Base-by-base conservation (phyloP, 1,140 invertebrate species). In the Caenorhabditis inopinata region DNA sequence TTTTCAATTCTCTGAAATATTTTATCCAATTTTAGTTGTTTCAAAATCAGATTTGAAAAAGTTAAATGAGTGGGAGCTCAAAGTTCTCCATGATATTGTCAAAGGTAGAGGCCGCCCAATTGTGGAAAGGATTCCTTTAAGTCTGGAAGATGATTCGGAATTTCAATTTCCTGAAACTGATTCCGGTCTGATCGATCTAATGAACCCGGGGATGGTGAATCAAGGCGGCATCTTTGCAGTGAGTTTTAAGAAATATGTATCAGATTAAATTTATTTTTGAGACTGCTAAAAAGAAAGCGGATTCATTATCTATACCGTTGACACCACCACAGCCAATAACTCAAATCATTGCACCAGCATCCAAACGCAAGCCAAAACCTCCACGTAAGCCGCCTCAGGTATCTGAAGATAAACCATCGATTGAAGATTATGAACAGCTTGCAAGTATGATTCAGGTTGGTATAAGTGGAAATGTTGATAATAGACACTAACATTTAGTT, bases 11-110 rank as follows among this genome's bases (percentile, higher is more conserved):
- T 53, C n/a, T 27, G 7, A 11, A 6, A 53, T 23, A 53, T 7
- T 47, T 7, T 0, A 2, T 48, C 1, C 46, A 11, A 21, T 75
- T 74, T 25, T 29, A 75, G 74, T 75, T 7, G 32, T 75, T 5
- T 38, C 74, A 2, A 75, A 75, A 3, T 27, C 79, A 32, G 76
- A 83, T 38, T 23, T 83, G 14, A 81, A 46, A 14, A 47, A 80
- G 25, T 38, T 84, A 18, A 83, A 84, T 32, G 83, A 81, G 7
- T 84, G 85, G 68, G 83, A 84, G 27, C 74, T 84, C n/a, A 78
- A 79, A 75, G 53, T 83, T 48, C 58, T 84, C 7, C 25, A 83
- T n/a, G 83, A 84, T 75, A 77, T 81, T 38, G 83, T 85, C 1
- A 32, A 78, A 21, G 79, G 83, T 5, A 27, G 46, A 32, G 82